Percentiles rank a stretch among this genome's conserved stretches.
phyloP scores from a whole-genome alignment of 2,888 invertebrate genomes.

The Lymantria monacha region DNA sequence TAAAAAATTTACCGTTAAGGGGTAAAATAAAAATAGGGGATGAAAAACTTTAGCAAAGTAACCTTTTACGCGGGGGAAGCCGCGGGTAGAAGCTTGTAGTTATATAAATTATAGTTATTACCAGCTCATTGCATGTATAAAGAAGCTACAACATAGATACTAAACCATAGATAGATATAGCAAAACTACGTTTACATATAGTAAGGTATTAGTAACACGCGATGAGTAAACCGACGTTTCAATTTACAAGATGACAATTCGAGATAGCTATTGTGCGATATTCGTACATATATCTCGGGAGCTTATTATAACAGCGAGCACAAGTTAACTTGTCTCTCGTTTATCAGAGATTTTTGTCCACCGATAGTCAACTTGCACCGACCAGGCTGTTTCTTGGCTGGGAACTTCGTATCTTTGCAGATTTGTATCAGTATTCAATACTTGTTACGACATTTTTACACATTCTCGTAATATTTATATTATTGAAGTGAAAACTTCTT shows the following conservation, averaged over 20 bases:
- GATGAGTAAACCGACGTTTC: conserved; percentile 71
- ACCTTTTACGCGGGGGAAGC: too few species aligned
- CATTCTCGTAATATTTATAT: conserved; percentile 45
- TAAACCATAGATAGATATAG: neutral
- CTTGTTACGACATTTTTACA: conserved; percentile 46
- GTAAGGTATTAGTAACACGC: conserved; percentile 45
- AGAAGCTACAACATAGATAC: too few species aligned
- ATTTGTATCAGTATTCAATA: conserved; percentile 49
- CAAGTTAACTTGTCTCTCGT: conserved; percentile 76
- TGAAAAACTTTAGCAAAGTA: too few species aligned
- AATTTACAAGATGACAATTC: conserved; percentile 72
- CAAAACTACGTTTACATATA: conserved; percentile 21
- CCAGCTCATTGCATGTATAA: too few species aligned
- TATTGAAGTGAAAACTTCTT: too few species aligned
- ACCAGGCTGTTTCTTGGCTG: conserved; percentile 33
- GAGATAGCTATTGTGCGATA: conserved; percentile 68
- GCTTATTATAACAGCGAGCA: conserved; percentile 69
- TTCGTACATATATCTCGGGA: conserved; percentile 63
- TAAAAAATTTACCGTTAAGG: too few species aligned
- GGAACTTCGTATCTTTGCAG: conserved; percentile 53
- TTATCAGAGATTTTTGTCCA: conserved; percentile 75
- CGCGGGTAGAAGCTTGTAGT: too few species aligned
- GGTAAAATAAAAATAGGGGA: too few species aligned
- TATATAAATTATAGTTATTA: too few species aligned
- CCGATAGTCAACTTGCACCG: conserved; percentile 61